Evolutionary conservation across 2,797 vertebrate genomes (phyloP).

Genomic region (Micromesistius poutassou): DNA sequence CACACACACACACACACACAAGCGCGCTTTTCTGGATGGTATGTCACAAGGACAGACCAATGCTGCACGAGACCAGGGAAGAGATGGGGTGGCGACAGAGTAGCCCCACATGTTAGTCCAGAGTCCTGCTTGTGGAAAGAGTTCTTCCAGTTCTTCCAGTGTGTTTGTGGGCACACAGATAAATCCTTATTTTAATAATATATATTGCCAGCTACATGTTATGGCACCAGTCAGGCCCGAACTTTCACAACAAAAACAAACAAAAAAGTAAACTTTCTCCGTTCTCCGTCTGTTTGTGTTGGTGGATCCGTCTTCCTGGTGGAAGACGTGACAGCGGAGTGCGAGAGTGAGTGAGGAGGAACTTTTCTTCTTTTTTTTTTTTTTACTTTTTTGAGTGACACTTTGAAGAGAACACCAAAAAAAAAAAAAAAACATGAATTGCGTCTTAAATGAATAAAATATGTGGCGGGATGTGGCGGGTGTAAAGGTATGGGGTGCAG

Average conservation of each 20-base stretch:
- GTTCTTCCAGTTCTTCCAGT: not conserved
- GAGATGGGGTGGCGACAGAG: no score
- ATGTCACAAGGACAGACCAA: no score
- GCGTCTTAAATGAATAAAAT: slow-evolving; percentile 9
- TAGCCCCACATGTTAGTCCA: no score
- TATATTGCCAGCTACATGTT: not conserved
- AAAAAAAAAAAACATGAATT: not conserved
- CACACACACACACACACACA: no score
- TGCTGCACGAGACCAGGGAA: no score
- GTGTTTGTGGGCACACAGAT: not conserved
- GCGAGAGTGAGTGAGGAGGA: not conserved
- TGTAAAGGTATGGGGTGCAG: slow-evolving; percentile 11
- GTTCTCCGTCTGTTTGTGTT: not conserved
- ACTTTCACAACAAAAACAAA: not conserved
- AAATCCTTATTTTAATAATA: not conserved
- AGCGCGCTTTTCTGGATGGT: no score
- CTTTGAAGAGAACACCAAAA: slow-evolving; percentile 8
- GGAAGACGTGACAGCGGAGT: not conserved
- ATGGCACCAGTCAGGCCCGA: not conserved
- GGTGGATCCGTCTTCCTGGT: not conserved
- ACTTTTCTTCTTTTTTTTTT: not conserved
- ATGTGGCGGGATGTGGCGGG: not conserved
- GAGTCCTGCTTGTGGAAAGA: not conserved
- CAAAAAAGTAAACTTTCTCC: not conserved
- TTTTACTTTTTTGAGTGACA: slow-evolving; percentile 18